Conservation (phyloP, 1,140 invertebrate species). For the Gonatopus flavifemur region DNA sequence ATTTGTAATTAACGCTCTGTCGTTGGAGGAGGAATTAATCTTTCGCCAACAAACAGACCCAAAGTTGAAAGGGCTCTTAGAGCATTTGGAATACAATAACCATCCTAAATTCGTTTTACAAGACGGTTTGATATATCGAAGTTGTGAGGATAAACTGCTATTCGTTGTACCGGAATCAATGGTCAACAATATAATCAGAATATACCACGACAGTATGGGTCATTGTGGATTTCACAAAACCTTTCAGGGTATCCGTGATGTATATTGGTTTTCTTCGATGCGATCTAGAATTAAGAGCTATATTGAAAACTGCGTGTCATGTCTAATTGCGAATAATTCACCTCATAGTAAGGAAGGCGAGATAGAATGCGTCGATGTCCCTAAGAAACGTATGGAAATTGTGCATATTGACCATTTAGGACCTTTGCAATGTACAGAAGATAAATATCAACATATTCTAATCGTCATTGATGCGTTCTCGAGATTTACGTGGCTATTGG, state of each 20-base stretch:
- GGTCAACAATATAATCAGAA: constrained; percentile 8
- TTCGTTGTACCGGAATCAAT: constrained; percentile 11
- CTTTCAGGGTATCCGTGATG: not conserved
- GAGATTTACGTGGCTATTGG: not conserved
- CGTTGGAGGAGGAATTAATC: constrained; percentile 5
- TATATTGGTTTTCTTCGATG: constrained; percentile 22
- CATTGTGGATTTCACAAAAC: constrained; percentile 10
- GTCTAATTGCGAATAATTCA: constrained; percentile 5
- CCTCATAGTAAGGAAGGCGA: constrained; percentile 15
- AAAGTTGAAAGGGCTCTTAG: constrained; percentile 1
- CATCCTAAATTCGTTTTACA: not conserved
- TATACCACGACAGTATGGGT: constrained; percentile 19
- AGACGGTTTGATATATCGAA: constrained; percentile 9
- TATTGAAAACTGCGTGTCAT: constrained; percentile 24
- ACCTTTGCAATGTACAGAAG: constrained; percentile 20
- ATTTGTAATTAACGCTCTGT: constrained; percentile 1
- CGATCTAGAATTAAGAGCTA: constrained; percentile 11
- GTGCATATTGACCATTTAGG: constrained; percentile 27
- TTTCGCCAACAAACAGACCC: constrained; percentile 2
- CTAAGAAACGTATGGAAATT: constrained; percentile 14
- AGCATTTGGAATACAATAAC: constrained; percentile 1
- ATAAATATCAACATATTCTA: constrained; percentile 22
- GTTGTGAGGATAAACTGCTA: not conserved
- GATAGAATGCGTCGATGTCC: constrained; percentile 18
- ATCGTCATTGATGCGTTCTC: too few relatives aligned